Base-by-base conservation (phyloP, 2,797 vertebrate genomes). In the Otolemur crassicaudatus region DNA sequence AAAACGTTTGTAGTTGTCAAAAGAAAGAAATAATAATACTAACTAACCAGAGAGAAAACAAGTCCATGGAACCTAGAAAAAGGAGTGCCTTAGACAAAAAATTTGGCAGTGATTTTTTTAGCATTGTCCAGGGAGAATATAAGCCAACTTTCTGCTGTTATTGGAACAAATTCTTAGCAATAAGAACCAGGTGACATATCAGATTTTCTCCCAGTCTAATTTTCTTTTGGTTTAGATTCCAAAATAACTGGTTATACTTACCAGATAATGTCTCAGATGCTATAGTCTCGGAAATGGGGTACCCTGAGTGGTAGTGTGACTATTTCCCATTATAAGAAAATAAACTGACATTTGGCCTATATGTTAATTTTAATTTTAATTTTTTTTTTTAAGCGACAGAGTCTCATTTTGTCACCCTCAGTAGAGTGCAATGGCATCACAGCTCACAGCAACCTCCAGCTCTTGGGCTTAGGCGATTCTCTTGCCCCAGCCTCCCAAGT, bases 171-270 rank as follows among this genome's bases (percentile, higher is more conserved):
- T 85, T 90, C 31, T 72, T 93, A 69, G n/a, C 84, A 23, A 31
- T 79, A 49, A 43, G 20, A 80, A 8, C 76, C 19, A 25, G 29
- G 12, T 77, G 37, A 81, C 85, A 87, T 63, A 10, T 80, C 23
- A 81, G 34, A 3, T 43, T 90, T 95, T 73, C 69, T 92, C 72
- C 2, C 81, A 46, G 34, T 82, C 92, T 27, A 23, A 31, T 91
- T 90, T 95, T 87, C 17, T 60, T 86, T 96, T 82, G 43, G 73
- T 93, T 76, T 89, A 77, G 73, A 95, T 91, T 95, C 67, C 40
- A 46, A 11, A 46, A 46, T 46, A 46, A 10, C 46, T 46, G 46
- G 46, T 46, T 46, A 7, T 92, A 83, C 31, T 75, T 2, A 46
- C 34, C 43, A 87, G 40, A 56, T 86, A 92, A 70, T 1, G 61